These are phyloP conservation scores for Plectropomus leopardus DNA, from an alignment of 2,113 vertebrate species.

Conservation along the genomic window DNA sequence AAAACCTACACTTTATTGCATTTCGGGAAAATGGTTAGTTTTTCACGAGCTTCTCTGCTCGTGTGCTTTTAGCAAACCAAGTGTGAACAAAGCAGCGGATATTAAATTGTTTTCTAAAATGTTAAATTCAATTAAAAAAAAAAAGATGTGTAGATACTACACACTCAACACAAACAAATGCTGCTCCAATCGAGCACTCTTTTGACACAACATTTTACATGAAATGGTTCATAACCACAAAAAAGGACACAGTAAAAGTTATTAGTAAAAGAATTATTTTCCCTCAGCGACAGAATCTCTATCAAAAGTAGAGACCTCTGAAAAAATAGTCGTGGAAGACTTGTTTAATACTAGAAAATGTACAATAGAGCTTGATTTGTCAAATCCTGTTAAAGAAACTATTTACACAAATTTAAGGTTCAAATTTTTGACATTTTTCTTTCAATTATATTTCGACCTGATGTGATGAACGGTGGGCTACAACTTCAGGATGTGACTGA, in stretches of 20 bases:
- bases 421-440: neutral
- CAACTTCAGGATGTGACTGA: neutral
- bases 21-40: neutral
- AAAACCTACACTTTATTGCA: neutral
- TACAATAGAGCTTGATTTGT: conserved; percentile 9
- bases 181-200: neutral
- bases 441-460: neutral
- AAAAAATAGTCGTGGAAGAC: neutral
- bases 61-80: neutral
- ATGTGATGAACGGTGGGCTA: neutral
- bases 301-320: neutral
- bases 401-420: neutral
- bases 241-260: neutral
- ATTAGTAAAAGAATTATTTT: conserved; percentile 3
- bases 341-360: neutral
- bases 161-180: conserved; percentile 31
- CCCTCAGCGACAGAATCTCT: neutral
- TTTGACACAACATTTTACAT: conserved; percentile 15
- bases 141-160: conserved; percentile 69
- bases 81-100: neutral
- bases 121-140: neutral
- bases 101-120: neutral
- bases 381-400: neutral
- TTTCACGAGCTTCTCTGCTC: neutral
- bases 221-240: conserved; percentile 29